phyloP scores from a whole-genome alignment of 2,888 invertebrate genomes.

The Hypolimnas misippus region DNA sequence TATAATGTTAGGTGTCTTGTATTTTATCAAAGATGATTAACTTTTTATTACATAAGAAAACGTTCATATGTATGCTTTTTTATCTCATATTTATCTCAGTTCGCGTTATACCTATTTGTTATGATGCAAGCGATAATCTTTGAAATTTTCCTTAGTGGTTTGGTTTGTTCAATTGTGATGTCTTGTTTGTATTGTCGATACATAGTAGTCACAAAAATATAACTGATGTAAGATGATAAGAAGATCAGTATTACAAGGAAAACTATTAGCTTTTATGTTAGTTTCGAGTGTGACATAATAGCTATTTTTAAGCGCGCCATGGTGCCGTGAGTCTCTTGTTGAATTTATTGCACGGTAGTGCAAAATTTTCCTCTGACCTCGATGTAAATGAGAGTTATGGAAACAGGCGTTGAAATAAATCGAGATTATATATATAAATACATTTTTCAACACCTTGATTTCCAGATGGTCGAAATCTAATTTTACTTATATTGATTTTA shows the following conservation, averaged over 20 bases:
- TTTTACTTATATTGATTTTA: slow-evolving; percentile 11
- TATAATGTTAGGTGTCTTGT: too few relatives aligned
- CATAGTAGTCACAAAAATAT: neutral
- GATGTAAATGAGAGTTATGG: slow-evolving; percentile 6
- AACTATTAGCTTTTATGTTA: neutral
- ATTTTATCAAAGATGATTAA: too few relatives aligned
- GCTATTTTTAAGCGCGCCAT: slow-evolving; percentile 9
- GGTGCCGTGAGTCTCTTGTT: slow-evolving; percentile 9
- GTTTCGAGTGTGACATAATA: neutral
- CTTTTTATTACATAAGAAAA: too few relatives aligned
- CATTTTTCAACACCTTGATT: slow-evolving; percentile 16
- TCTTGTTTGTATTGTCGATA: neutral
- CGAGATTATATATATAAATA: slow-evolving; percentile 8
- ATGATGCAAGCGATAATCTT: neutral
- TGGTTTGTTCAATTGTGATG: neutral
- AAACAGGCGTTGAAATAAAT: slow-evolving; percentile 20
- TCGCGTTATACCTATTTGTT: too few relatives aligned
- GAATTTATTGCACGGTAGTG: slow-evolving; percentile 18
- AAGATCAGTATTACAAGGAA: neutral
- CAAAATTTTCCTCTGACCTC: slow-evolving; percentile 30
- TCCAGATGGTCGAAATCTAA: slow-evolving; percentile 19
- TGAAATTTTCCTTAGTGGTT: slow-evolving; percentile 1
- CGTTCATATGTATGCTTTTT: too few relatives aligned
- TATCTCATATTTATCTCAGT: too few relatives aligned
- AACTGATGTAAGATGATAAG: neutral